These are phyloP conservation scores for Lucilia cuprina DNA, from an alignment of 1,140 invertebrate species.

Conservation along the genomic window DNA sequence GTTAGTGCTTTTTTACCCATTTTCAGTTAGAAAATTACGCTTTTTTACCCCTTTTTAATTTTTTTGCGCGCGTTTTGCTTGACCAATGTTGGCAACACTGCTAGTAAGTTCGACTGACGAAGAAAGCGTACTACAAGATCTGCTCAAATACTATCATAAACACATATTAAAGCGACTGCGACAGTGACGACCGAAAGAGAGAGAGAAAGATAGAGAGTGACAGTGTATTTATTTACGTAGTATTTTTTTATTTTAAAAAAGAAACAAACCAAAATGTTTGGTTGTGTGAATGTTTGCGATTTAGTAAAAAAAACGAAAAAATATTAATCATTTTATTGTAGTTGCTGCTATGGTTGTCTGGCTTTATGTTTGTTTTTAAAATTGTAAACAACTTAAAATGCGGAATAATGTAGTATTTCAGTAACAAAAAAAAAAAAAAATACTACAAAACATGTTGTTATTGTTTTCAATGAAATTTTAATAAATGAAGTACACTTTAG, in stretches of 20 bases:
- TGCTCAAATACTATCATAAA: background rate
- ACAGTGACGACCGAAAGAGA: background rate
- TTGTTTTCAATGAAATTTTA: background rate
- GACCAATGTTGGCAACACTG: no score
- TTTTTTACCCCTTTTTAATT: no score
- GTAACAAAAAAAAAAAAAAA: background rate
- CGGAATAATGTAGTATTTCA: background rate
- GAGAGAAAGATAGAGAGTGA: background rate
- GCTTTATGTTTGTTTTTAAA: constrained; percentile 6
- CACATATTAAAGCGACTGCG: no score
- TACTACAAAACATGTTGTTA: background rate
- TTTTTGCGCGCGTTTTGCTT: no score
- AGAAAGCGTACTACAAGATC: background rate
- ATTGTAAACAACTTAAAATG: constrained; percentile 15
- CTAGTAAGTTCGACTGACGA: background rate
- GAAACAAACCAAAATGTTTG: background rate
- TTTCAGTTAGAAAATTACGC: no score
- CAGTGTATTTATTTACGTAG: constrained; percentile 7
- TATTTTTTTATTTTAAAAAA: background rate
- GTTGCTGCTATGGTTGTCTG: background rate
- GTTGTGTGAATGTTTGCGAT: background rate
- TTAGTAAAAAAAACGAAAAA: background rate
- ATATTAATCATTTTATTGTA: constrained; percentile 1
- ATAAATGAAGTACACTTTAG: background rate
- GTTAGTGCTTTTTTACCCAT: no score